Evolutionary conservation across 1,140 invertebrate genomes (phyloP), one percentile per base, ranked within the genome.

Genomic region (Chelonus insularis): DNA sequence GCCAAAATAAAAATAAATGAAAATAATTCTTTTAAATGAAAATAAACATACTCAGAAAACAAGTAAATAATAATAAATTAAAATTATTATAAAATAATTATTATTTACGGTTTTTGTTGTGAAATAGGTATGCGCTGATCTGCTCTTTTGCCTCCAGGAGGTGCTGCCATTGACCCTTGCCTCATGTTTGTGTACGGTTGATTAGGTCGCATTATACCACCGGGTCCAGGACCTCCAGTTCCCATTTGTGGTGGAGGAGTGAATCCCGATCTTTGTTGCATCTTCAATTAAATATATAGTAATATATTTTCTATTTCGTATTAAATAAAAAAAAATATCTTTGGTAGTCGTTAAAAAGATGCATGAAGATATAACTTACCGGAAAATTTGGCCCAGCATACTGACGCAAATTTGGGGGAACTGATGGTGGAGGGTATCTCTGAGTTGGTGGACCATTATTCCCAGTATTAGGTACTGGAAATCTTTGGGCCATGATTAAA

Each of bases 41-140:
- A 63, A 54, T 47, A 58, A 63, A 57, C 57, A 62, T 12, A 23
- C 45, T 57, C 23, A 57, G 34, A 59, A 60, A 8, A 43, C n/a
- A n/a, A n/a, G n/a, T 25, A 11, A 32, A 29, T 1, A 41, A 25
- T 55, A 39, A 52, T 59, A 66, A 60, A 60, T 68, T 52, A 66
- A 68, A 66, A 60, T 52, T 63, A 66, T 57, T 9, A 14, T 51
- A 58, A 71, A 67, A 71, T 66, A 76, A 75, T 72, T 70, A 39
- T 72, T 56, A 82, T 78, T 74, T 83, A 87, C 83, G 83, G 84
- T 75, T 88, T 89, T 74, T 86, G 85, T 61, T 84, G 87, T n/a
- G 84, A 79, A 75, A 86, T 82, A 3, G 82, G 81, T 50, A 83
- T 82, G 63, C 88, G 81, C 66, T 82, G 84, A 74, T 88, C 88